A percentile compares a stretch with the other conserved stretches of the same genome.
Evolutionary conservation across 2,888 invertebrate species (phyloP).

Genomic region (Troglohyphantes excavatus): DNA sequence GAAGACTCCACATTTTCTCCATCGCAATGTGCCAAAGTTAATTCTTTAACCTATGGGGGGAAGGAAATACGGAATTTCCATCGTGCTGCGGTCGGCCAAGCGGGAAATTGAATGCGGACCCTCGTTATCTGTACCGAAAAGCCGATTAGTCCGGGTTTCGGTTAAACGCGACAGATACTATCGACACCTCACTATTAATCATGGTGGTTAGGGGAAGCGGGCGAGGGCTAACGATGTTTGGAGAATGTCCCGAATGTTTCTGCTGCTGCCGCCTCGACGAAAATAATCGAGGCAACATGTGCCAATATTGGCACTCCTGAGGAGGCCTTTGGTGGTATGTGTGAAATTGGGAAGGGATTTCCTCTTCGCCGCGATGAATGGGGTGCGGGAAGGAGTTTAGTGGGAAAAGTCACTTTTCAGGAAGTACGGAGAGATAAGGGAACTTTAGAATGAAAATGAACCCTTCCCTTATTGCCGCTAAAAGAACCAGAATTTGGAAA

Average conservation of each 20-base stretch:
- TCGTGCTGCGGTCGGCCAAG: neutral
- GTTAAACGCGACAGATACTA: slow-evolving; percentile 9
- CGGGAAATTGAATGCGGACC: slow-evolving; percentile 5
- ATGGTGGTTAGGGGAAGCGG: neutral
- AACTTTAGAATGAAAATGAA: too few relatives aligned
- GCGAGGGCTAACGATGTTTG: neutral
- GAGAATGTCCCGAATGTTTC: neutral
- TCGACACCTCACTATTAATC: slow-evolving; percentile 1
- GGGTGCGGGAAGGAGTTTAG: neutral
- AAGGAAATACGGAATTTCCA: neutral
- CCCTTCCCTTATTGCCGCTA: too few relatives aligned
- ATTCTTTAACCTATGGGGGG: neutral
- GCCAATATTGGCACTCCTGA: neutral
- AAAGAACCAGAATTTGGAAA: too few relatives aligned
- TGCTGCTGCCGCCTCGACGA: neutral
- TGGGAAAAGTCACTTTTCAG: neutral
- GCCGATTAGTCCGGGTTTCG: slow-evolving; percentile 8
- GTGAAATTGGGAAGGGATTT: slow-evolving; percentile 1
- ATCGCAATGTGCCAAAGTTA: neutral
- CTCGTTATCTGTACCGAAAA: slow-evolving; percentile 5
- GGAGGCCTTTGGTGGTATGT: neutral
- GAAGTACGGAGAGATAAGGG: too few relatives aligned
- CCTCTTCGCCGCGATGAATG: neutral
- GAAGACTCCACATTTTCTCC: neutral
- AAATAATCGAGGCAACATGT: slow-evolving; percentile 1